These are phyloP conservation scores for Caloenas nicobarica DNA, from an alignment of 2,113 vertebrate genomes.

Conservation along the genomic window DNA sequence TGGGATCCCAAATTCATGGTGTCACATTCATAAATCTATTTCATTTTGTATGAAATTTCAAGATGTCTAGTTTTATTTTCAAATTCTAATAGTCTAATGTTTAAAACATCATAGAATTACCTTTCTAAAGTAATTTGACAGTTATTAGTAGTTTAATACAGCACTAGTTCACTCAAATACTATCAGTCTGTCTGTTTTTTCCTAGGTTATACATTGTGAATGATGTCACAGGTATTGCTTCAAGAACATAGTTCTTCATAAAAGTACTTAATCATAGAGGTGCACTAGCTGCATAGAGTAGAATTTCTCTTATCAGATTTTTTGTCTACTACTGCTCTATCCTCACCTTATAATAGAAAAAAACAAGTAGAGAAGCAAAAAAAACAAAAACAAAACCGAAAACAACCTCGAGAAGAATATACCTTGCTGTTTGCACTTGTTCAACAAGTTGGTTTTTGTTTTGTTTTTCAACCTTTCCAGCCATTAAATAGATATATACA, in stretches of 20 bases:
- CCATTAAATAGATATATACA: neutral
- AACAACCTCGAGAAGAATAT: neutral
- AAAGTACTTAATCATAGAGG: neutral
- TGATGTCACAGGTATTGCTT: neutral
- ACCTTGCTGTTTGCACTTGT: neutral
- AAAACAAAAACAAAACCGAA: neutral
- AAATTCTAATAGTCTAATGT: neutral
- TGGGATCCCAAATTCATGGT: neutral
- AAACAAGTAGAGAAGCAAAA: neutral
- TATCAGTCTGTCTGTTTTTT: neutral
- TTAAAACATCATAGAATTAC: neutral
- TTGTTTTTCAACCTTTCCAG: neutral
- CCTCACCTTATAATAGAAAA: neutral
- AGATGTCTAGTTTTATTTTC: neutral
- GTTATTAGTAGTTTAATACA: neutral
- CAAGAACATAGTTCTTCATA: neutral
- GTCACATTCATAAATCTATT: neutral
- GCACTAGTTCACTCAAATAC: neutral
- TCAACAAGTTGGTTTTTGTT: neutral
- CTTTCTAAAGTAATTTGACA: neutral
- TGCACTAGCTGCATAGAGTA: neutral
- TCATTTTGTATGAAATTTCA: neutral
- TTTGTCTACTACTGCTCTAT: neutral
- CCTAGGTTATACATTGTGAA: neutral
- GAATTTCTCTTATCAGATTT: neutral